Conservation (phyloP, 1,140 invertebrate genomes). For the Odontomachus brunneus region DNA sequence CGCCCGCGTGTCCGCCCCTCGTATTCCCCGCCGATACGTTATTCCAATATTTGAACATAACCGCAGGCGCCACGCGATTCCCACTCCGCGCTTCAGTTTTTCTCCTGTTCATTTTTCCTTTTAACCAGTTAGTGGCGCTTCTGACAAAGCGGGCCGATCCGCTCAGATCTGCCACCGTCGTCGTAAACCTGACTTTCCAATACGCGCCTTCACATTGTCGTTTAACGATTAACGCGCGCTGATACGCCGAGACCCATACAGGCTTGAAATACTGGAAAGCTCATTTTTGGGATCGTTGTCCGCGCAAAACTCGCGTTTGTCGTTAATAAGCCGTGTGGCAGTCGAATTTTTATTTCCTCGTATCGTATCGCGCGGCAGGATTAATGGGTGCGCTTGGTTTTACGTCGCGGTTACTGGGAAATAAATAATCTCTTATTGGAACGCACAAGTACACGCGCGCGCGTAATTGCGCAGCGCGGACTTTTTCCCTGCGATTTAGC, state of each 20-base stretch:
- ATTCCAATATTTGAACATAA: slow-evolving; percentile 64
- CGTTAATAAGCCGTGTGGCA: too few relatives aligned
- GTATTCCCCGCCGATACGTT: slow-evolving; percentile 49
- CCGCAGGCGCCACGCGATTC: slow-evolving; percentile 51
- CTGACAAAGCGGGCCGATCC: slow-evolving; percentile 48
- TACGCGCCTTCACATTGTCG: background rate
- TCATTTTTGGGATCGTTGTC: slow-evolving; percentile 25
- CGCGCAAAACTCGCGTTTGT: too few relatives aligned
- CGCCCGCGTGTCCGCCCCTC: slow-evolving; percentile 1
- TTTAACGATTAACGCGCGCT: slow-evolving; percentile 34
- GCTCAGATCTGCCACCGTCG: slow-evolving; percentile 43
- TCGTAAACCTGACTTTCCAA: slow-evolving; percentile 50
- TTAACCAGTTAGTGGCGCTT: background rate
- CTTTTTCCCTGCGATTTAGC: background rate
- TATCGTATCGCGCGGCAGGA: background rate
- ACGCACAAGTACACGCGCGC: background rate
- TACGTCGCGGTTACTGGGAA: background rate
- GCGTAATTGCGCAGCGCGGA: background rate
- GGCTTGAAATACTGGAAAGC: slow-evolving; percentile 16
- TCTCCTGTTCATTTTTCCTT: too few relatives aligned
- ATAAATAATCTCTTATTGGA: slow-evolving; percentile 11
- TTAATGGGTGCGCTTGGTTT: slow-evolving; percentile 17
- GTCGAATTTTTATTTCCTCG: slow-evolving; percentile 27
- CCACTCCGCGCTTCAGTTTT: too few relatives aligned
- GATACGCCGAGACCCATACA: background rate